Evolutionary conservation across 1,140 invertebrate genomes (phyloP), one percentile per base, ranked within the genome.

Genomic region (Bombus pyrosoma): DNA sequence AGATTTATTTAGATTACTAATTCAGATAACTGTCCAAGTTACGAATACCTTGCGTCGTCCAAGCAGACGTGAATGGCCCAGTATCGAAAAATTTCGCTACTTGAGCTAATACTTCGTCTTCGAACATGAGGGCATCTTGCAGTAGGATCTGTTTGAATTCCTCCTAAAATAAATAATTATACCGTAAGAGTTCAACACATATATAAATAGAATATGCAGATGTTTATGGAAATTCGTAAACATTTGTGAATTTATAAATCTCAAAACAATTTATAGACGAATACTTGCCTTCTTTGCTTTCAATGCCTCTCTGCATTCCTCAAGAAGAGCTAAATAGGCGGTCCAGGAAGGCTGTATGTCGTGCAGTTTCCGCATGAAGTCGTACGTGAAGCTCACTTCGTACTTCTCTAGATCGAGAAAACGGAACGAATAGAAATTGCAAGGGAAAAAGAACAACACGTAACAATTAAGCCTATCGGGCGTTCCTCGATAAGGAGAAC

Each of bases 81-180:
- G 95, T 95, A 68, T 94, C 95, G 73, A 96, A 94, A 92, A 98
- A 98, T 81, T 96, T 96, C 71, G 96, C 96, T 71, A 97, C 89
- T 85, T 98, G 94, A 5, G 95, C 93, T 86, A 93, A 93, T 15
- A 96, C 96, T 69, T 96, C 96, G 92, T 96, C 96, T 94, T 97
- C 96, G 85, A 97, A 96, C 93, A 95, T 94, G 86, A 97, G 96
- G 6, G 97, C 96, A 92, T 97, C 96, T 84, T 96, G 95, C 34
- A 97, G 91, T 12, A 98, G 94, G 88, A 96, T 95, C 59, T 95
- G 95, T 94, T 97, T 97, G 93, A 98, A 97, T 88, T 96, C 96
- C 87, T 97, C 97, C 95, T 96, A 53, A 72, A 86, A 81, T 0
- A 10, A 53, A 47, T 1, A 25, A 74, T 43, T 3, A 59, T 22